These are phyloP conservation scores for Irena cyanogastra DNA, from an alignment of 2,113 vertebrate species.

Conservation along the genomic window DNA sequence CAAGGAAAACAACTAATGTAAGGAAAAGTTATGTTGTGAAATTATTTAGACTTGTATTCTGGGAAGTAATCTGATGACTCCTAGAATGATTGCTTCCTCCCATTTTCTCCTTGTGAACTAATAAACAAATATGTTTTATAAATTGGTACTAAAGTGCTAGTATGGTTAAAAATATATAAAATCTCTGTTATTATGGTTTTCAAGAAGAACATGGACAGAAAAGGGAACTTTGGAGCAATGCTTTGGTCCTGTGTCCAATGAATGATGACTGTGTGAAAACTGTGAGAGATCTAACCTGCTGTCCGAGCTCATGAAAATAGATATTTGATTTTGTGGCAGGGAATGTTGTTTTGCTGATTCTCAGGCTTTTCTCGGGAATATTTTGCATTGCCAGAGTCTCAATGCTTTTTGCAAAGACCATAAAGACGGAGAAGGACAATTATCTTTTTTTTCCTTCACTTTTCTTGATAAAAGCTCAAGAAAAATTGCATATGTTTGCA, in stretches of 20 bases:
- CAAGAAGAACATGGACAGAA: background rate
- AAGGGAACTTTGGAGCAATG: background rate
- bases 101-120: background rate
- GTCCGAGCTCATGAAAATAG: background rate
- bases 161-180: background rate
- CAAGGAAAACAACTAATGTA: background rate
- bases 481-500: background rate
- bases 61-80: background rate
- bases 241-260: background rate
- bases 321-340: background rate
- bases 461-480: background rate
- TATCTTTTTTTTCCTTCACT: background rate
- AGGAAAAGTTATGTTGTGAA: background rate
- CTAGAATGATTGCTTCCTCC: background rate
- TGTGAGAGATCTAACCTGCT: background rate
- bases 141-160: background rate
- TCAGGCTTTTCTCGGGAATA: background rate
- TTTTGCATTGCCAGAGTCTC: background rate
- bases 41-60: background rate
- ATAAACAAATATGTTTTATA: background rate
- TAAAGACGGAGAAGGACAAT: background rate
- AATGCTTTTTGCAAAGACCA: background rate
- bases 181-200: background rate
- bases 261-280: background rate
- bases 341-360: background rate